A percentile compares a stretch with the other conserved stretches of the same genome.
Evolutionary conservation across 2,113 vertebrate species (phyloP).

Genomic region (Saguinus imperator): DNA sequence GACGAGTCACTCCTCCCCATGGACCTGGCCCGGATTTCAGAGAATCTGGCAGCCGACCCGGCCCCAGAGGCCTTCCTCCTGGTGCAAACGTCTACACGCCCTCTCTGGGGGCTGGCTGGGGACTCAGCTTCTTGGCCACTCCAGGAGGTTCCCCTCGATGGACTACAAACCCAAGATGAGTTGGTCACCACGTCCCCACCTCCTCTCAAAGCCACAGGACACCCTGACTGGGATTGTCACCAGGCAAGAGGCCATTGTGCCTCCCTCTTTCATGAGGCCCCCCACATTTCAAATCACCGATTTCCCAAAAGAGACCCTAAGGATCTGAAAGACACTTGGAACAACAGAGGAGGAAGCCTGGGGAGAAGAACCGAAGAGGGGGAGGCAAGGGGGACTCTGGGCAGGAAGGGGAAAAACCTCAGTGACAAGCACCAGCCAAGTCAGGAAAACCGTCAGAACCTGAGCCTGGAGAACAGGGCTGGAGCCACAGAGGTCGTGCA

Average conservation of each 20-base stretch:
- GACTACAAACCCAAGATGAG: background rate
- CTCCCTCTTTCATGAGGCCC: background rate
- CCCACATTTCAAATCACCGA: background rate
- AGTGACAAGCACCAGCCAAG: fast-evolving
- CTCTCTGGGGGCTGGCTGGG: background rate
- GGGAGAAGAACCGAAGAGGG: fast-evolving
- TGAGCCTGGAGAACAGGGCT: fast-evolving
- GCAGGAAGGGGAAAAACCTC: background rate
- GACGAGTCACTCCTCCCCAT: fast-evolving
- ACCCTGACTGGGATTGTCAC: background rate
- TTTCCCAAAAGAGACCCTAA: slow-evolving; percentile 53
- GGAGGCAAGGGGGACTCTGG: fast-evolving
- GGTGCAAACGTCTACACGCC: background rate
- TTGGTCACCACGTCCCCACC: background rate
- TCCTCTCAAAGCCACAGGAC: slow-evolving; percentile 44
- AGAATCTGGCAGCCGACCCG: fast-evolving
- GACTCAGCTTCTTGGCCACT: slow-evolving; percentile 1
- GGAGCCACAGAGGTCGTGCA: fast-evolving
- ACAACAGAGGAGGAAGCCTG: background rate
- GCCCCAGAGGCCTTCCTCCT: background rate
- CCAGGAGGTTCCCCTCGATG: background rate
- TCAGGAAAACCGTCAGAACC: fast-evolving
- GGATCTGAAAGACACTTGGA: slow-evolving; percentile 59
- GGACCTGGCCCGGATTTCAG: background rate
- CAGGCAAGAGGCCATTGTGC: background rate